Percentiles rank a stretch among this genome's conserved stretches.
phyloP scores from a whole-genome alignment of 2,113 vertebrate genomes.

The Oncorhynchus clarkii region DNA sequence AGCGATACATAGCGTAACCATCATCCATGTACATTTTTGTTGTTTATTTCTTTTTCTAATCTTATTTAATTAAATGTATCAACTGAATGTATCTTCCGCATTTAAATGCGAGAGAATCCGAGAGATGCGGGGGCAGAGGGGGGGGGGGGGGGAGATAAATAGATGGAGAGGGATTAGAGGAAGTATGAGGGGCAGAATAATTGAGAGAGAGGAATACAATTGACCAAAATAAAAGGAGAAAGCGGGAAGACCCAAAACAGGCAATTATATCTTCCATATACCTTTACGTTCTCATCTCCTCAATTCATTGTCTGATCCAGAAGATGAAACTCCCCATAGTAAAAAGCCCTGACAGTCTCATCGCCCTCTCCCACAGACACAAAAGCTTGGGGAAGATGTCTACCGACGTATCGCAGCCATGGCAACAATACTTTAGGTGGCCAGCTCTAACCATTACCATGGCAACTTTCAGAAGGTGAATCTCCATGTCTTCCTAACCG shows the following conservation, averaged over 20 bases:
- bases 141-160: neutral
- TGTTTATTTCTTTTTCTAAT: neutral
- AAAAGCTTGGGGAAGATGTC: conserved; percentile 2
- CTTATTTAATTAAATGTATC: too few relatives aligned
- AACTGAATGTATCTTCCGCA: too few relatives aligned
- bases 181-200: neutral
- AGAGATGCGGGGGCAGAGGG: neutral
- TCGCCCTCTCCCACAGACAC: neutral
- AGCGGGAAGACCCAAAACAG: too few relatives aligned
- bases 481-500: neutral
- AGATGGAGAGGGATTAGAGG: neutral
- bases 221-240: neutral
- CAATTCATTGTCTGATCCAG: too few relatives aligned
- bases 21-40: too few relatives aligned
- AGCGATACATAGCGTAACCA: too few relatives aligned
- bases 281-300: too few relatives aligned
- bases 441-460: conserved; percentile 8
- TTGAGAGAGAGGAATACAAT: neutral
- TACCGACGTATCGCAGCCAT: conserved; percentile 4
- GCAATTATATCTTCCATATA: too few relatives aligned
- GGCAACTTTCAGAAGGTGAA: conserved; percentile 17
- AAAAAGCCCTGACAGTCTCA: neutral
- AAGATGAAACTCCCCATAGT: neutral
- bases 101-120: too few relatives aligned
- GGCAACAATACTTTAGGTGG: conserved; percentile 5